Evolutionary conservation across 2,797 vertebrate species (phyloP).

Genomic region (Sciurus carolinensis): DNA sequence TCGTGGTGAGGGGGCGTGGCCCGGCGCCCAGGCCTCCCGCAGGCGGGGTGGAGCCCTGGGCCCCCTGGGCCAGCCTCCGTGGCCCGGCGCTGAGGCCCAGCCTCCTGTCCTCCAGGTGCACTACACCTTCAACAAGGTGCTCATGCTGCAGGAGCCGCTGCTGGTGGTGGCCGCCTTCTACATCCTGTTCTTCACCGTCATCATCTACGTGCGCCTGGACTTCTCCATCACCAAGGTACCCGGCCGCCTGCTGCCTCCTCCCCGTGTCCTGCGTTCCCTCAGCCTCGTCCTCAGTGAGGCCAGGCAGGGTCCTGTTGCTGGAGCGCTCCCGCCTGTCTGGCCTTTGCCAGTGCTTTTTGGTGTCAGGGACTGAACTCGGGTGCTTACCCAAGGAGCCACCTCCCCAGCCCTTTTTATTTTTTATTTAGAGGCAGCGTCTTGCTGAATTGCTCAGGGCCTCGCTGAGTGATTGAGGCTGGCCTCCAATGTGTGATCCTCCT

Average conservation of each 20-base stretch:
- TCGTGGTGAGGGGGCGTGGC: constrained; percentile 91
- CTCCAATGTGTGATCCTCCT: neutral
- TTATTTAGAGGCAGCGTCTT: neutral
- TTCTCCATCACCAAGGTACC: constrained; percentile 99
- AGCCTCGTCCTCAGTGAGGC: neutral
- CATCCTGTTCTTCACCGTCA: constrained; percentile 98
- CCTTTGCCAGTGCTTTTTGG: neutral
- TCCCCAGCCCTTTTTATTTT: neutral
- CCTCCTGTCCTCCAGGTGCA: constrained; percentile 91
- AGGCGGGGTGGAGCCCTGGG: too few species aligned
- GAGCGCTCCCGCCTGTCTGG: too few species aligned
- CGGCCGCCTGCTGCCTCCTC: neutral
- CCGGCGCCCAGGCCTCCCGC: rapidly evolving
- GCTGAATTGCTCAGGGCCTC: neutral
- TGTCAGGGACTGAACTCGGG: neutral
- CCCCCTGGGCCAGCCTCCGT: too few species aligned
- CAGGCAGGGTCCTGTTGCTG: neutral
- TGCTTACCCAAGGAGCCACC: neutral
- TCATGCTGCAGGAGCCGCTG: constrained; percentile 99
- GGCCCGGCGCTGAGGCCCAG: too few species aligned
- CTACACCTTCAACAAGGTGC: constrained; percentile 98
- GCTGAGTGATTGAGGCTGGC: neutral
- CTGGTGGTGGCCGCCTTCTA: constrained; percentile 98
- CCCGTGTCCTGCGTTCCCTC: neutral
- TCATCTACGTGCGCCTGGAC: constrained; percentile 98